A percentile compares a stretch with the other conserved stretches of the same genome.
Conservation (phyloP, 2,888 invertebrate genomes). For the Sarcophaga subvicina region DNA sequence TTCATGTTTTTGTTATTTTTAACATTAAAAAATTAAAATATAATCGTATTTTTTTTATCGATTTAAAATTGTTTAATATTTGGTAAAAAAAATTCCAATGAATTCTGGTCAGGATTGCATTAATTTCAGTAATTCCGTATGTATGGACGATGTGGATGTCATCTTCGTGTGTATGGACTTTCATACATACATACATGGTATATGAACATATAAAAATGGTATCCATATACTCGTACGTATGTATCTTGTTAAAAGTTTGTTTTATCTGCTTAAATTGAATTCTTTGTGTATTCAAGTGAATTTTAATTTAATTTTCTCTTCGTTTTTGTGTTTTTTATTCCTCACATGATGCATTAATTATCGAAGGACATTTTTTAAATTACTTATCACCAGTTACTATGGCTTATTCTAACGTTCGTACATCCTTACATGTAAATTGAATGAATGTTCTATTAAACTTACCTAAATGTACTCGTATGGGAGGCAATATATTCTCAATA, state of each 20-base stretch:
- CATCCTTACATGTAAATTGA: neutral
- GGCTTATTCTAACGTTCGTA: neutral
- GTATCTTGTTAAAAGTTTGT: neutral
- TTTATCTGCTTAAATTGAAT: constrained; percentile 37
- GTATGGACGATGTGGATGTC: neutral
- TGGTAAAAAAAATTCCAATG: neutral
- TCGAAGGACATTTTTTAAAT: neutral
- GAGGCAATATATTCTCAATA: no score
- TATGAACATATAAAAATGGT: no score
- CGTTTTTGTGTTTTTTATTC: constrained; percentile 9
- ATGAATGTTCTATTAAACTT: no score
- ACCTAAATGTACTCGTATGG: no score
- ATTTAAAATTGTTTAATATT: no score
- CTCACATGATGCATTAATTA: constrained; percentile 6
- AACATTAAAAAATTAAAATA: no score
- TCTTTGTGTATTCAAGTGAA: constrained; percentile 52
- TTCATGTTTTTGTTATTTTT: no score
- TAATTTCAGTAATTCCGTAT: neutral
- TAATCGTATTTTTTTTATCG: no score
- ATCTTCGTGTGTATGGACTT: neutral
- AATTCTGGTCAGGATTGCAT: neutral
- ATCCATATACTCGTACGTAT: neutral
- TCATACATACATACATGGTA: no score
- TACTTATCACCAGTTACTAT: neutral
- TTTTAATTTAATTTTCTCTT: constrained; percentile 48